Evolutionary conservation across 1,140 invertebrate species (phyloP).

Genomic region (Heliothis subflexa): DNA sequence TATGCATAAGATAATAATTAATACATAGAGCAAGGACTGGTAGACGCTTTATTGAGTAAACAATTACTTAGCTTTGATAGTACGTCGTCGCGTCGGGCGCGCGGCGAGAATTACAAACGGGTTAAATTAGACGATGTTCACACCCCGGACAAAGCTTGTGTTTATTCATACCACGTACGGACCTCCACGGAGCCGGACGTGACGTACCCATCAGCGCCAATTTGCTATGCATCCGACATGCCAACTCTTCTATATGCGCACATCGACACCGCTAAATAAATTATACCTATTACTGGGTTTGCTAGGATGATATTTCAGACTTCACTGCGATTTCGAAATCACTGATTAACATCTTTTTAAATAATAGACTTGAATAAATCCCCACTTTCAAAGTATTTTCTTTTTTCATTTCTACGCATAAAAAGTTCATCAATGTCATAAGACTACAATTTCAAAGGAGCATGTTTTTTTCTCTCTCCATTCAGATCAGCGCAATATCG

Average conservation of each 20-base stretch:
- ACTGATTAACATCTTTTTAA: neutral
- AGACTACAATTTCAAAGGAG: slow-evolving; percentile 21
- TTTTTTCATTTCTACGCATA: neutral
- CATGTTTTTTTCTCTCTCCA: slow-evolving; percentile 47
- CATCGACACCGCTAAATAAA: slow-evolving; percentile 47
- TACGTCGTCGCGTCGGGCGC: slow-evolving; percentile 9
- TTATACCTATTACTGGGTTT: slow-evolving; percentile 34
- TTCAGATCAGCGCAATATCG: slow-evolving; percentile 64
- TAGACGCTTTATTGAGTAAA: slow-evolving; percentile 21
- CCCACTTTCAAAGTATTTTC: too few species aligned
- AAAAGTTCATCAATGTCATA: slow-evolving; percentile 16
- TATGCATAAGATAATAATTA: neutral
- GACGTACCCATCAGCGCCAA: slow-evolving; percentile 60
- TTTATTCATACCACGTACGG: slow-evolving; percentile 70
- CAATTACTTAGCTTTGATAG: slow-evolving; percentile 45
- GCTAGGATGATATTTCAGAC: slow-evolving; percentile 33
- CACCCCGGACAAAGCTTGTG: slow-evolving; percentile 46
- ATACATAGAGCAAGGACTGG: neutral
- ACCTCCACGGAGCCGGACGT: slow-evolving; percentile 73
- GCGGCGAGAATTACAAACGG: slow-evolving; percentile 49
- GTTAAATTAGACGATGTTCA: slow-evolving; percentile 55
- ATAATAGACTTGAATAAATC: slow-evolving; percentile 29
- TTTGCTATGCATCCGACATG: slow-evolving; percentile 52
- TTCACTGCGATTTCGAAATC: slow-evolving; percentile 10
- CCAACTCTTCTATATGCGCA: slow-evolving; percentile 43